Evolutionary conservation across 2,113 vertebrate species (phyloP), one percentile per base, ranked within the genome.

Genomic region (Ammodytes dubius): DNA sequence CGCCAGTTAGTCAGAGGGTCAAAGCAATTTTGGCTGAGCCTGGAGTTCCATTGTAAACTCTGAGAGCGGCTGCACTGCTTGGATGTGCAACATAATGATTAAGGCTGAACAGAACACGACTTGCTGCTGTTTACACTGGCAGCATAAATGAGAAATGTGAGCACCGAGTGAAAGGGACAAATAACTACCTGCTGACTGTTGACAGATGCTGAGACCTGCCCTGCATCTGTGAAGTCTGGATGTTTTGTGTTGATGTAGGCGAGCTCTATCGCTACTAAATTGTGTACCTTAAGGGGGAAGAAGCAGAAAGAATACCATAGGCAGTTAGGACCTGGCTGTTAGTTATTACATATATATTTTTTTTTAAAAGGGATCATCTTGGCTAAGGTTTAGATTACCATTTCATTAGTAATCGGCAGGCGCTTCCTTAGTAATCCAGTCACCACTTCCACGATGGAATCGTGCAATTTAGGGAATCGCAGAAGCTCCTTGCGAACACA

Each of bases 211-310:
- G 95, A 96, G 69, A 96, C 95, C 81, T 96, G 91, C 0, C 93
- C 94, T 6, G 96, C 95, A 46, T 96, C 96, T 0, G 94, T 94
- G 84, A 96, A 96, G 86, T 96, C 96, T 1, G 96, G 96, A 86
- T 96, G 96, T 63, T 96, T 96, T 14, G 96, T 96, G 85, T 96
- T 96, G 91, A 96, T 95, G 77, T 96, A 96, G 37, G 96, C 96
- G 4, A 96, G 91, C 82, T 96, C 96, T 56, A 96, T 96, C 13
- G 95, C 94, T 58, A 96, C 93, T 75, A 96, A 93, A 91, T 96
- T 93, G 76, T 96, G 96, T 5, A 96, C 96, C 96, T 96, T 46
- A 46, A 53, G 47, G 50, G 8, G 50, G 8, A 27, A 8, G 74
- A 57, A 17, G 72, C 1, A 50, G 49, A 39, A 58, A 17, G 45